A percentile compares a stretch with the other conserved stretches of the same genome.
Conservation (phyloP, 2,888 invertebrate genomes). For the Blastobasis adustella region DNA sequence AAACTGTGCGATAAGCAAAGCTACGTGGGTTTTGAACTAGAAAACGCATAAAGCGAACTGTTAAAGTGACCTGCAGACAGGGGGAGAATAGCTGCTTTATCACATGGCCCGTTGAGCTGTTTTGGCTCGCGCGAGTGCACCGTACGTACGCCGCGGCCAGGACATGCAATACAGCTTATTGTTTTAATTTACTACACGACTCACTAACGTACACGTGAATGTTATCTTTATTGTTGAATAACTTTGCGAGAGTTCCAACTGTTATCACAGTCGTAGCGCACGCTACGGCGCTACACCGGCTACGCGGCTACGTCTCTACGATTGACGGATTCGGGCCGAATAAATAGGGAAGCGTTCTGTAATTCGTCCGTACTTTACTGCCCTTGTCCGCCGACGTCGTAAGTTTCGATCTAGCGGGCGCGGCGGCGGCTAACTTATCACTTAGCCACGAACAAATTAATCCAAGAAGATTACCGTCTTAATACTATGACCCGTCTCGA, state of each 20-base stretch:
- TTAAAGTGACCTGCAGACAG: slow-evolving; percentile 34
- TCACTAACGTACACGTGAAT: slow-evolving; percentile 35
- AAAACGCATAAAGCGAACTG: slow-evolving; percentile 44
- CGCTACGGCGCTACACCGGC: slow-evolving; percentile 17
- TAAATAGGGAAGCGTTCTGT: slow-evolving; percentile 22
- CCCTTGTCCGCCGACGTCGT: slow-evolving; percentile 31
- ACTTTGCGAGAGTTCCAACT: slow-evolving; percentile 28
- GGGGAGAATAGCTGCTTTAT: slow-evolving; percentile 30
- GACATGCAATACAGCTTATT: slow-evolving; percentile 37
- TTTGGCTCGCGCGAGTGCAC: slow-evolving; percentile 21
- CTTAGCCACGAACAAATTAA: slow-evolving; percentile 65
- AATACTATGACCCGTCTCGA: slow-evolving; percentile 56
- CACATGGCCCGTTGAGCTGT: slow-evolving; percentile 27
- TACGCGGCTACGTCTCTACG: slow-evolving; percentile 15
- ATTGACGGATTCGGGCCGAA: slow-evolving; percentile 32
- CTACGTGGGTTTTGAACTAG: slow-evolving; percentile 49
- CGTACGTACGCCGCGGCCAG: slow-evolving; percentile 20
- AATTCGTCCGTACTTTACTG: slow-evolving; percentile 30
- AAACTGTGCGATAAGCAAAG: slow-evolving; percentile 53
- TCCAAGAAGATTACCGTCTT: slow-evolving; percentile 58
- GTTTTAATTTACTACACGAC: slow-evolving; percentile 51
- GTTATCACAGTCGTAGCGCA: slow-evolving; percentile 23
- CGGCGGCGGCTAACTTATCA: slow-evolving; percentile 54
- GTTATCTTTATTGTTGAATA: slow-evolving; percentile 44
- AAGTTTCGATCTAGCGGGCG: slow-evolving; percentile 37